Evolutionary conservation across 2,797 vertebrate species (phyloP).

Genomic region (Galagoides demidoff): DNA sequence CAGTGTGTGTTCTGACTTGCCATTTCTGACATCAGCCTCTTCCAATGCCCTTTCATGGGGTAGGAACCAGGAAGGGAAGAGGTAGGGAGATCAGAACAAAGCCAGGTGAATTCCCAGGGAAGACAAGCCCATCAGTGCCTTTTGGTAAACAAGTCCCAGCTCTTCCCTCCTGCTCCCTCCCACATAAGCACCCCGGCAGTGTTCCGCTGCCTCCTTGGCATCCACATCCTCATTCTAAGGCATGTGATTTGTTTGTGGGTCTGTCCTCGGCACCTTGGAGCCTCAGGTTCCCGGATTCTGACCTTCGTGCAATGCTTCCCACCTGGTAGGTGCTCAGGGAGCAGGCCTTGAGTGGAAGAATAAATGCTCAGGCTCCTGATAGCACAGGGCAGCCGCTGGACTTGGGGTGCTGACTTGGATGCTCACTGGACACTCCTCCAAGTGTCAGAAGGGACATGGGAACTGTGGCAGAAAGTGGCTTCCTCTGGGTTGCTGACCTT

Average conservation of each 20-base stretch:
- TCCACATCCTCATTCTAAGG: not conserved
- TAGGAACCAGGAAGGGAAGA: conserved; percentile 29
- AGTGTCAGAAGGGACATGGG: not conserved
- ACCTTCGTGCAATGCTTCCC: not conserved
- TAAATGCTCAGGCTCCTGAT: not conserved
- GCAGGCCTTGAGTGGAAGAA: not conserved
- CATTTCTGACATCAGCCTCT: conserved; percentile 4
- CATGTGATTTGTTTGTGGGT: not conserved
- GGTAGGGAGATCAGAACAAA: not conserved
- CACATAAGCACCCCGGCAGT: rapidly evolving
- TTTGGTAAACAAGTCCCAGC: not conserved
- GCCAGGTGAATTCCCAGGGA: not conserved
- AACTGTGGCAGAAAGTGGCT: not conserved
- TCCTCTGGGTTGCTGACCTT: not conserved
- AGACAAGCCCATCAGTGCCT: not conserved
- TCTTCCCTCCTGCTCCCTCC: not conserved
- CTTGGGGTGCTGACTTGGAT: not conserved
- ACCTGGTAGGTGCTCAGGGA: not conserved
- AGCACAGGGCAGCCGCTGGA: too few species aligned
- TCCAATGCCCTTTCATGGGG: not conserved
- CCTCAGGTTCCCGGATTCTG: not conserved
- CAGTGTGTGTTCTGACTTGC: not conserved
- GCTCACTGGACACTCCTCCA: not conserved
- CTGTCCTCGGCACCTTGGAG: not conserved
- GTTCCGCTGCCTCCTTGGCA: not conserved